Evolutionary conservation across 2,113 vertebrate species (phyloP), one percentile per base, ranked within the genome.

Genomic region (Antennarius striatus): DNA sequence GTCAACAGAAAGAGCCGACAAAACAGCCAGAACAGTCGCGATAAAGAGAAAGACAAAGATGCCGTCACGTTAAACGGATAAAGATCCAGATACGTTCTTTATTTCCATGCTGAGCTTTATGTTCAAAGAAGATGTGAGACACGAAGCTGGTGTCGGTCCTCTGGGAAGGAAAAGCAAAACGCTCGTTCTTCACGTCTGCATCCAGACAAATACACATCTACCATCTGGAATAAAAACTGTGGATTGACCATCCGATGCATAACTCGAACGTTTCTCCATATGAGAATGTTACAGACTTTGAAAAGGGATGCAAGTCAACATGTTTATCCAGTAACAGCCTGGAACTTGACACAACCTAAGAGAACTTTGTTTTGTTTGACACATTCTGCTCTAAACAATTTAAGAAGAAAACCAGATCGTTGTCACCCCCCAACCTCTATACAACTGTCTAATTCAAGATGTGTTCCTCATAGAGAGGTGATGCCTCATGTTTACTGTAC

Each of bases 1-100:
- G 60, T 42, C 11, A 60, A 63, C 6, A 84, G 85, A 46, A 92
- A 86, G 78, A 80, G 75, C 55, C 77, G 80, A 0, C 83, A 89
- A 71, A 85, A 87, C 88, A 92, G 89, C 77, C 89, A 86, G 69
- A 89, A 92, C 81, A 91, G 91, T 59, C 73, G 74, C 0, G 90
- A 90, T 2, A 88, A 67, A 36, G 85, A 91, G 16, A 86, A 72
- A 52, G 85, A 92, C 0, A 68, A 68, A 0, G 86, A 80, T 0
- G 61, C 16, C 3, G 69, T 89, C 0, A 68, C 56, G 66, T 29
- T 91, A 3, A 86, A 85, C 48, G 81, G 4, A 82, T 0, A 87
- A 80, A 63, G 84, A 84, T 3, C 46, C 3, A 0, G 84, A 36
- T 7, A 7, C 32, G 2, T 36, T 85, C 84, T 8, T 39, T 10